Evolutionary conservation across 1,140 invertebrate species (phyloP).

Genomic region (Philaenus spumarius): DNA sequence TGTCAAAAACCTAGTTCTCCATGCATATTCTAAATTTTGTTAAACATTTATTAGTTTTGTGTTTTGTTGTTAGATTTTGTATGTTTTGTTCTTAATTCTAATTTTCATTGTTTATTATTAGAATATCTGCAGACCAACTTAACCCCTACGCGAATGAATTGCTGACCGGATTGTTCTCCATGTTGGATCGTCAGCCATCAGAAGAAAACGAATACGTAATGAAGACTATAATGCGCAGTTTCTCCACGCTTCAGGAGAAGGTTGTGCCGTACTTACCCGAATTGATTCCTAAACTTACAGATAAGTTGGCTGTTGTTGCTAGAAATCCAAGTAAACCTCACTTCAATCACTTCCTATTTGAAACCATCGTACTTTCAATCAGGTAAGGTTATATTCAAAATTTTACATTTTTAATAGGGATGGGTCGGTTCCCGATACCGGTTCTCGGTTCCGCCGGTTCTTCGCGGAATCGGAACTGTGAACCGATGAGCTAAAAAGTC

Average conservation of each 20-base stretch:
- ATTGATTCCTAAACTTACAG: slow-evolving; percentile 75
- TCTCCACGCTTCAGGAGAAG: slow-evolving; percentile 71
- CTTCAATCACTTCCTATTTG: slow-evolving; percentile 97
- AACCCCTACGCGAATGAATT: slow-evolving; percentile 55
- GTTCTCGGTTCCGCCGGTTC: too few species aligned
- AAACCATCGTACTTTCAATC: slow-evolving; percentile 82
- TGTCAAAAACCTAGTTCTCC: too few species aligned
- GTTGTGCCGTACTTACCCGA: slow-evolving; percentile 73
- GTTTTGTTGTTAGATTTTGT: too few species aligned
- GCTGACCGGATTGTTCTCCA: slow-evolving; percentile 66
- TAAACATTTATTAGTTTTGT: too few species aligned
- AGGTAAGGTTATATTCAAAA: slow-evolving; percentile 58
- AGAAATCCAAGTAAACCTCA: slow-evolving; percentile 95
- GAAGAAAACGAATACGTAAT: slow-evolving; percentile 96
- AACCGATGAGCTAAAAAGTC: too few species aligned
- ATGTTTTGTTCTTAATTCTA: too few species aligned
- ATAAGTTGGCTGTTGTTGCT: slow-evolving; percentile 75
- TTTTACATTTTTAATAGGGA: too few species aligned
- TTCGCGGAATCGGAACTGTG: too few species aligned
- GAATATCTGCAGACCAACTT: too few species aligned
- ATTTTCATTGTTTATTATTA: too few species aligned
- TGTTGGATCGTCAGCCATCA: slow-evolving; percentile 62
- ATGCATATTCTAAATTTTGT: too few species aligned
- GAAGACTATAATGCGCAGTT: slow-evolving; percentile 91
- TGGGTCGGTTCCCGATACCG: too few species aligned